These are phyloP conservation scores for Atrichornis clamosus DNA, from an alignment of 2,113 vertebrate genomes.

Conservation along the genomic window DNA sequence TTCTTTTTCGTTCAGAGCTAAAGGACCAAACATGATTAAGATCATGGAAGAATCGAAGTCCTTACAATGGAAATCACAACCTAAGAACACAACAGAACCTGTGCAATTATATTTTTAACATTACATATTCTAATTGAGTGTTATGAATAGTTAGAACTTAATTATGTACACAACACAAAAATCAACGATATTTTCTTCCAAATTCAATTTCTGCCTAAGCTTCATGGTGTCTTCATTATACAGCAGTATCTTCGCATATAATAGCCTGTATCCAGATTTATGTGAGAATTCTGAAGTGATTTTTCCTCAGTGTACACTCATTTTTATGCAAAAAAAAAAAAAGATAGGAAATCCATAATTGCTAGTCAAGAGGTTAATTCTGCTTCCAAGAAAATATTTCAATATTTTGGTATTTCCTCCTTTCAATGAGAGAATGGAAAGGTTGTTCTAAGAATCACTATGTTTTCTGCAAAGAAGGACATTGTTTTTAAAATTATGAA, in stretches of 20 bases:
- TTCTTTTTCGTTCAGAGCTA: not conserved
- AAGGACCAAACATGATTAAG: not conserved
- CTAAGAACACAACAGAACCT: not conserved
- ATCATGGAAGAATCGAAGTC: not conserved
- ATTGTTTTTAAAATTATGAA: not conserved
- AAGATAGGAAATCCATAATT: not conserved
- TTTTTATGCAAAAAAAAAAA: not conserved
- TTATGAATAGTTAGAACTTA: not conserved
- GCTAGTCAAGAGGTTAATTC: not conserved
- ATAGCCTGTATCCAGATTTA: not conserved
- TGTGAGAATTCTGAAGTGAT: not conserved
- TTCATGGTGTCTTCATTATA: not conserved
- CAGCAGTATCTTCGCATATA: not conserved
- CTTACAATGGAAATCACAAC: not conserved
- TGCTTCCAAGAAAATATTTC: not conserved
- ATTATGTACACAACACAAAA: not conserved
- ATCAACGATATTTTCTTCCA: not conserved
- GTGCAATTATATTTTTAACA: not conserved
- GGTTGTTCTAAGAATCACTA: not conserved
- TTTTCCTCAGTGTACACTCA: not conserved
- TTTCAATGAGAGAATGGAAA: not conserved
- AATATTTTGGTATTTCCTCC: not conserved
- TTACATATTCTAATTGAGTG: not conserved
- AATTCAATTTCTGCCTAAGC: not conserved
- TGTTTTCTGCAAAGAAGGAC: not conserved